Conservation (phyloP, 1,140 invertebrate species). For the Lineus longissimus region DNA sequence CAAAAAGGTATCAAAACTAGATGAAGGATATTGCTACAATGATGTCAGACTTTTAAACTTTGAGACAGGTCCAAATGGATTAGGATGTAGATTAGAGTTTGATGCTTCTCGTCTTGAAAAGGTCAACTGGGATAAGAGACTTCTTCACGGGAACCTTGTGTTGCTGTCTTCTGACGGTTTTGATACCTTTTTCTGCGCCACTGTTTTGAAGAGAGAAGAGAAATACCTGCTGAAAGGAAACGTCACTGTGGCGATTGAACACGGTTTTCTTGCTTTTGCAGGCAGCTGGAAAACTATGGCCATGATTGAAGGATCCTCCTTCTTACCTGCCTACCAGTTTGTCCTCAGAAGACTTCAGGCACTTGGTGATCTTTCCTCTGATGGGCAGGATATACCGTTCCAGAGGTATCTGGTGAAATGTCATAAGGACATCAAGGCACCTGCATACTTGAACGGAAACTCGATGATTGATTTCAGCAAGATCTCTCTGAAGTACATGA, state of each 20-base stretch:
- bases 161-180: conserved; percentile 65
- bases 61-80: conserved; percentile 5
- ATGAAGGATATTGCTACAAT: too few relatives aligned
- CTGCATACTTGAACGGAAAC: not conserved
- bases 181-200: conserved; percentile 62
- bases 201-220: conserved; percentile 58
- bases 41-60: too few relatives aligned
- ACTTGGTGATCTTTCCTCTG: not conserved
- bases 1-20: too few relatives aligned
- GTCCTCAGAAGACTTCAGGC: not conserved
- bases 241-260: conserved; percentile 43
- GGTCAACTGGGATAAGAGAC: conserved; percentile 52
- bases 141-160: conserved; percentile 66
- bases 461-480: not conserved
- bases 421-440: not conserved
- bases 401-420: not conserved
- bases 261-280: not conserved
- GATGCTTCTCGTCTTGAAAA: conserved; percentile 9
- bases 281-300: not conserved
- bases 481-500: not conserved
- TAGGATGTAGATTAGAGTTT: conserved; percentile 23
- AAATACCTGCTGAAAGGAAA: conserved; percentile 52
- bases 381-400: not conserved
- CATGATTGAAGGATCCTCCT: conserved; percentile 15
- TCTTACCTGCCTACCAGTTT: not conserved